These are phyloP conservation scores for Falco rusticolus DNA, from an alignment of 2,797 vertebrate species.

Conservation along the genomic window DNA sequence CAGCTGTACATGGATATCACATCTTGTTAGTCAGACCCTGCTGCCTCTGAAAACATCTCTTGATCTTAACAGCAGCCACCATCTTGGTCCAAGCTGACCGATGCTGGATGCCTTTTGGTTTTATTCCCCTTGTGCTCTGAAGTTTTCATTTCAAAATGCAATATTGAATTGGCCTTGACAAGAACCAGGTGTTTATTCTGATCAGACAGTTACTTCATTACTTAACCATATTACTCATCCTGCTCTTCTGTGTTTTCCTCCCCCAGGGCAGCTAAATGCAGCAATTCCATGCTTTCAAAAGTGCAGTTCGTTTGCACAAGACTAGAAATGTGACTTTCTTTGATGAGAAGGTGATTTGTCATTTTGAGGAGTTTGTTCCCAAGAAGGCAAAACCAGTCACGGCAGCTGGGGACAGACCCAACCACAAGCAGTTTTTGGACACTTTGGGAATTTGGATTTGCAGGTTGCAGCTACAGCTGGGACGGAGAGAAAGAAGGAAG, in stretches of 20 bases:
- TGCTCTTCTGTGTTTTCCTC: neutral
- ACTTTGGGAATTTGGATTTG: neutral
- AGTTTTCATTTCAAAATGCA: neutral
- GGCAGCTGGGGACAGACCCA: neutral
- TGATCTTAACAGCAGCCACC: neutral
- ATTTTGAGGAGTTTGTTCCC: neutral
- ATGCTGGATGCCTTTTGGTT: neutral
- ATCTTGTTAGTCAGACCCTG: neutral
- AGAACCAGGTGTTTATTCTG: constrained; percentile 18
- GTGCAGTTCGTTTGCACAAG: neutral
- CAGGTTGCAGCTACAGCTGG: neutral
- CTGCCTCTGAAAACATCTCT: constrained; percentile 22
- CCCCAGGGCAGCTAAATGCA: neutral
- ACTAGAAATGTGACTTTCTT: neutral
- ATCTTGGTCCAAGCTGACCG: neutral
- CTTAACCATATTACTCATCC: neutral
- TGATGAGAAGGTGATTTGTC: neutral
- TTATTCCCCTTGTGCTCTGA: constrained; percentile 13
- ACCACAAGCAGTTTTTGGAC: neutral
- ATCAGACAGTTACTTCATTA: constrained; percentile 12
- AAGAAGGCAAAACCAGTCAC: neutral
- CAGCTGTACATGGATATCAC: neutral
- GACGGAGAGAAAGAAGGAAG: neutral
- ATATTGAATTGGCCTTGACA: constrained; percentile 1
- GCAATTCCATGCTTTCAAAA: neutral